These are phyloP conservation scores for Ennomos fuscantarius DNA, from an alignment of 2,888 invertebrate genomes.

Conservation along the genomic window DNA sequence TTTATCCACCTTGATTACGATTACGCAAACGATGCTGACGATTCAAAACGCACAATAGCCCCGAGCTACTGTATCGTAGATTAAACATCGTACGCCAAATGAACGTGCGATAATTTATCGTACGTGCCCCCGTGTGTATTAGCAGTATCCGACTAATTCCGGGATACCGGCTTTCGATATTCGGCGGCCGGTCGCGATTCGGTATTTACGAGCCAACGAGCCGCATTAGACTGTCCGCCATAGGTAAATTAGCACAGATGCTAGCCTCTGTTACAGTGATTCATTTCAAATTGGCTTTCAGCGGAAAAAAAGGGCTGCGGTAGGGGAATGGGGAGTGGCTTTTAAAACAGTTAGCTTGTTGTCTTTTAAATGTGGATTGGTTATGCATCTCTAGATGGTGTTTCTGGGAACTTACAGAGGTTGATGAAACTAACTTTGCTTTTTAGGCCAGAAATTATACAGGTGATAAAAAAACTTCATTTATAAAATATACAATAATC, in stretches of 20 bases:
- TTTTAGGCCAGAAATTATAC: too few species aligned
- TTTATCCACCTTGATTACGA: constrained; percentile 36
- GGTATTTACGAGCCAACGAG: constrained; percentile 80
- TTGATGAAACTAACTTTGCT: too few species aligned
- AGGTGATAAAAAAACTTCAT: too few species aligned
- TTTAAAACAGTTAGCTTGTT: constrained; percentile 73
- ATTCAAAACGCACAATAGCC: constrained; percentile 65
- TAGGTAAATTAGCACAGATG: constrained; percentile 86
- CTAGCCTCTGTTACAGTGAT: constrained; percentile 83
- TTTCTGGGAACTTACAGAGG: not conserved
- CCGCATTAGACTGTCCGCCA: constrained; percentile 84
- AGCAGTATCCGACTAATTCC: constrained; percentile 85
- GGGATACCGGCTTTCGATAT: constrained; percentile 75
- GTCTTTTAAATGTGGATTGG: constrained; percentile 47
- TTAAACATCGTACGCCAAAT: constrained; percentile 84
- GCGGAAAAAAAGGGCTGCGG: constrained; percentile 76
- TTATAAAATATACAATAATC: too few species aligned
- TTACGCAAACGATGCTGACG: constrained; percentile 41
- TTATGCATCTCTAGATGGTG: not conserved
- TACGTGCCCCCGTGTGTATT: constrained; percentile 82
- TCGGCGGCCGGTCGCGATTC: constrained; percentile 82
- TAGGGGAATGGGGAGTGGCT: constrained; percentile 75
- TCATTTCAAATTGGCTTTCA: constrained; percentile 85
- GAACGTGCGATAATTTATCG: constrained; percentile 84
- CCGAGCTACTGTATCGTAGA: constrained; percentile 74